These are phyloP conservation scores for Anguilla anguilla DNA, from an alignment of 2,797 vertebrate genomes.

Conservation along the genomic window DNA sequence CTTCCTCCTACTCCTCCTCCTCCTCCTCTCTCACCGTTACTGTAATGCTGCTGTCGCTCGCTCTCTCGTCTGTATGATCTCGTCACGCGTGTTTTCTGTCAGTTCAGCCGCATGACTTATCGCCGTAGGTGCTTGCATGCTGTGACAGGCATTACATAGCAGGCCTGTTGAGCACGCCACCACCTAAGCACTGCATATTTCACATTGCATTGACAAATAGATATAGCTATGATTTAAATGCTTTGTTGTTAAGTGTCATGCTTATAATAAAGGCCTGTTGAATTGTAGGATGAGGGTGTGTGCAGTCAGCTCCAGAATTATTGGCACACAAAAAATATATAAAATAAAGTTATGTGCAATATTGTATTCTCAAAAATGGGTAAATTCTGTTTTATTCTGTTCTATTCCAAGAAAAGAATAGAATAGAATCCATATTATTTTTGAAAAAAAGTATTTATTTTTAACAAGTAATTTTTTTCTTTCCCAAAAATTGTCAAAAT, in stretches of 20 bases:
- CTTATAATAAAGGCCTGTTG: neutral
- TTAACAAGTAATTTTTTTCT: too few species aligned
- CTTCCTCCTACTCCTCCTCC: too few species aligned
- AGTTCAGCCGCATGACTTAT: neutral
- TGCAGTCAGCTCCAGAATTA: too few species aligned
- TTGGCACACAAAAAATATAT: too few species aligned
- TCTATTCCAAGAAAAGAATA: too few species aligned
- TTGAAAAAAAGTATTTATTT: too few species aligned
- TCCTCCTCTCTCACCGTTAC: neutral
- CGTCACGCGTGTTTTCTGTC: neutral
- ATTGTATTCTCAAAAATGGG: too few species aligned
- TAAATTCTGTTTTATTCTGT: too few species aligned
- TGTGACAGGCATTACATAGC: neutral
- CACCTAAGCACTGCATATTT: neutral
- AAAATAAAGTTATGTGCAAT: too few species aligned
- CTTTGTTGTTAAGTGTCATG: neutral
- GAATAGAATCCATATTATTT: too few species aligned
- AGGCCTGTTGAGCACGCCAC: neutral
- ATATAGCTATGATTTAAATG: neutral
- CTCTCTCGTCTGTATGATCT: neutral
- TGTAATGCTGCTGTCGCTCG: neutral
- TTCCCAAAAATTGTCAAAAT: too few species aligned
- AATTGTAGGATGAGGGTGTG: neutral
- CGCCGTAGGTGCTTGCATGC: neutral
- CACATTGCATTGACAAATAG: neutral